phyloP scores from a whole-genome alignment of 2,113 vertebrate genomes.

The Tetraodon nigroviridis region DNA sequence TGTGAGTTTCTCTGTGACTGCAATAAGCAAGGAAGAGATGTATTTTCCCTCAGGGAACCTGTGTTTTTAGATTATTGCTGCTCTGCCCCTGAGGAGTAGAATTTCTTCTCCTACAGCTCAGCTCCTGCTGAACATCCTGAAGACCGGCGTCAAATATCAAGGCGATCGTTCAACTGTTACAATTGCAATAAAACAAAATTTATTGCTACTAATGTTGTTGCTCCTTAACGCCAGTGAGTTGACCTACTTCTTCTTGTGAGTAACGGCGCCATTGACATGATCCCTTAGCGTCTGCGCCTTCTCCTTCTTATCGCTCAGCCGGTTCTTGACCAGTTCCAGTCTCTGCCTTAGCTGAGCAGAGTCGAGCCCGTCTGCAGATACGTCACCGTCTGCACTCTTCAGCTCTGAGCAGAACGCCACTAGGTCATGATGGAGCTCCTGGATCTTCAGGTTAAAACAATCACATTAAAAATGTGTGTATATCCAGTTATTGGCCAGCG shows the following conservation, averaged over 20 bases:
- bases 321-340: slow-evolving; percentile 53
- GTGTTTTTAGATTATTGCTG: not conserved
- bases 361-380: slow-evolving; percentile 24
- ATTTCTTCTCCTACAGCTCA: not conserved
- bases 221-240: slow-evolving; percentile 6
- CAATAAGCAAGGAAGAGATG: not conserved
- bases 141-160: not conserved
- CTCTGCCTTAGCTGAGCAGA: slow-evolving; percentile 54
- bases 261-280: slow-evolving; percentile 42
- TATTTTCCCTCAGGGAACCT: not conserved
- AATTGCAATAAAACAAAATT: no score
- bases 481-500: not conserved
- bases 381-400: slow-evolving; percentile 61
- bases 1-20: not conserved
- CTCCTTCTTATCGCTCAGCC: slow-evolving; percentile 63
- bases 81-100: not conserved
- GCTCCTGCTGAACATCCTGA: not conserved
- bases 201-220: no score
- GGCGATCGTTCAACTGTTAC: no score
- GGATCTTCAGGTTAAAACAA: slow-evolving; percentile 53
- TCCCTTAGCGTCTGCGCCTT: slow-evolving; percentile 48
- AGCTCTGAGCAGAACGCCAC: slow-evolving; percentile 68
- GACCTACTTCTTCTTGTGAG: slow-evolving; percentile 58
- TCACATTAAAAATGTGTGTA: not conserved
- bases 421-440: slow-evolving; percentile 64